Evolutionary conservation across 2,113 vertebrate genomes (phyloP), one percentile per base, ranked within the genome.

Genomic region (Tupaia chinensis): DNA sequence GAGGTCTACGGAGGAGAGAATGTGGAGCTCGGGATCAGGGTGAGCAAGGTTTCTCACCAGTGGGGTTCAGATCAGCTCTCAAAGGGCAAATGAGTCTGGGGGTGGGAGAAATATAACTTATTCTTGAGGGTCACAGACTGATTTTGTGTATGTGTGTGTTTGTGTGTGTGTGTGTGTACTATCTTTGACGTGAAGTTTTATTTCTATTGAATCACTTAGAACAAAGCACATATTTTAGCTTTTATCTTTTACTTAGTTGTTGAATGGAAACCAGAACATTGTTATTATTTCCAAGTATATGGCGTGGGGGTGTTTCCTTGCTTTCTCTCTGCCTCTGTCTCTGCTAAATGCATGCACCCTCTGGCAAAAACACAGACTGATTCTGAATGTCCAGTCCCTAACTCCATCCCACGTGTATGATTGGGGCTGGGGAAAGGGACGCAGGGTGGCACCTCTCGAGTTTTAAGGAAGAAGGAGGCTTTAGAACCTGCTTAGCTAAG

Each of bases 1-100:
- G 99, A 99, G 97, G 99, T 99, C 56, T 99, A 99, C 0, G 99
- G 99, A 70, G 99, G 99, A 88, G 99, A 99, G 96, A 99, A 99
- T 17, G 99, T 99, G 68, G 99, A 99, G 98, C 99, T 99, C 0
- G 99, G 99, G 34, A 99, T 99, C 97, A 99, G 99, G 99, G 99
- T 99, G 98, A 99, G 99, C 98, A 95, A 44, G 10, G 10, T 29
- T 90, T 88, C 70, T 82, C 20, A 12, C 70, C 25, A 5, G 22
- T 0, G 7, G 68, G 34, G 23, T 8, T 77, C 53, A 44, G 65
- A 44, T 95, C 58, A 74, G 56, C 19, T 88, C 81, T n/a, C 34
- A 9, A 6, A 66, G 54, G 53, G 25, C n/a, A 2, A 82, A 58
- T 27, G 60, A 69, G 8, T 32, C 78, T n/a, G 5, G n/a, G 9